phyloP scores from a whole-genome alignment of 2,113 vertebrate species.

The Albula glossodonta region DNA sequence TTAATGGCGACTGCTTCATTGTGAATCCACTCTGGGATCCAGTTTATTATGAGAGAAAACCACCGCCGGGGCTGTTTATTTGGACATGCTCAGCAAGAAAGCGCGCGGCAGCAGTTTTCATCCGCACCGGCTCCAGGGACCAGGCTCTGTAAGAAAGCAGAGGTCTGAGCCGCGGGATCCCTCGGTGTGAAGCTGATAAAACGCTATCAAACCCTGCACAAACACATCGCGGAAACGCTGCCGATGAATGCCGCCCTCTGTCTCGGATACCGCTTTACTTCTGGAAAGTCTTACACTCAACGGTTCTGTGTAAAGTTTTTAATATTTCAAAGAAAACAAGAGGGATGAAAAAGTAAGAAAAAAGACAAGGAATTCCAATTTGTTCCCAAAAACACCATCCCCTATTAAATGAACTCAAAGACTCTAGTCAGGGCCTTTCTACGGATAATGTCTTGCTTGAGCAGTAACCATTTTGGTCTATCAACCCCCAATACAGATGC shows the following conservation, averaged over 20 bases:
- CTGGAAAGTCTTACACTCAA: not conserved
- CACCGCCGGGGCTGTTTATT: not conserved
- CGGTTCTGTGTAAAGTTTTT: not conserved
- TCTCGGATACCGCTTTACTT: not conserved
- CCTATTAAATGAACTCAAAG: not conserved
- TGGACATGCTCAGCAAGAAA: not conserved
- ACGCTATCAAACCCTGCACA: not conserved
- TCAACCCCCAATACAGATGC: not conserved
- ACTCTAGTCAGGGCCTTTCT: not conserved
- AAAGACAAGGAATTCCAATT: not conserved
- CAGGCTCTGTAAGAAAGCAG: not conserved
- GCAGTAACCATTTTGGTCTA: not conserved
- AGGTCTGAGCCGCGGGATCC: not conserved
- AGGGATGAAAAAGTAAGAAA: not conserved
- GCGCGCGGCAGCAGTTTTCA: not conserved
- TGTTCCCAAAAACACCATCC: not conserved
- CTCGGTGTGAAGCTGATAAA: not conserved
- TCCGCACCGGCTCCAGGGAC: too few relatives aligned
- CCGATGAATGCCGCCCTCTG: not conserved
- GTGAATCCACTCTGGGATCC: not conserved
- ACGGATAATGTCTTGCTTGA: not conserved
- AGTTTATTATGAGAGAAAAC: slow-evolving; percentile 39
- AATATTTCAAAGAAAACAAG: slow-evolving; percentile 6
- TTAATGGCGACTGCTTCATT: not conserved
- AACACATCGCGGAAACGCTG: not conserved